Evolutionary conservation across 2,113 vertebrate species (phyloP).

Genomic region (Ammodytes marinus): DNA sequence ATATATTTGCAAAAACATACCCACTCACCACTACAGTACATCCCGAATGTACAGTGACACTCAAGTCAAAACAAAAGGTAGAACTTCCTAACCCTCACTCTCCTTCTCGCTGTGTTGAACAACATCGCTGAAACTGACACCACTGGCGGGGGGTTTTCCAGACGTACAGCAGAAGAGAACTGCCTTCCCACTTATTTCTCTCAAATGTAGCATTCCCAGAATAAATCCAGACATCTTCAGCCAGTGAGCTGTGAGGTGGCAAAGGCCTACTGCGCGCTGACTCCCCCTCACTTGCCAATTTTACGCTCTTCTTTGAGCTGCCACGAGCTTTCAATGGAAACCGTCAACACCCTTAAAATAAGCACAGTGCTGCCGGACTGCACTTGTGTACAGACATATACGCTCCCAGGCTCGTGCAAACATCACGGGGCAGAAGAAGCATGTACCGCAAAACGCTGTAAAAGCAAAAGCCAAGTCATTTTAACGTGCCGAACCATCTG

Average conservation of each 20-base stretch:
- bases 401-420: slow-evolving; percentile 39
- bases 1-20: slow-evolving; percentile 23
- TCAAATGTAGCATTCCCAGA: slow-evolving; percentile 85
- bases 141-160: slow-evolving; percentile 61
- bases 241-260: slow-evolving; percentile 85
- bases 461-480: slow-evolving; percentile 23
- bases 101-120: slow-evolving; percentile 40
- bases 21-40: slow-evolving; percentile 21
- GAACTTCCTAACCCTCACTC: slow-evolving; percentile 58
- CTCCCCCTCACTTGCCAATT: slow-evolving; percentile 83
- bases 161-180: slow-evolving; percentile 64
- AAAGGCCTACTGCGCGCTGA: slow-evolving; percentile 78
- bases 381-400: slow-evolving; percentile 62
- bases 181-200: slow-evolving; percentile 81
- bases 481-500: slow-evolving; percentile 9
- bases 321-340: slow-evolving; percentile 79
- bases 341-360: slow-evolving; percentile 82
- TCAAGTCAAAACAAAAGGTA: slow-evolving; percentile 58
- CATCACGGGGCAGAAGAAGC: background rate
- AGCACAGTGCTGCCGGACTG: slow-evolving; percentile 72
- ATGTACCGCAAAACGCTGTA: slow-evolving; percentile 39
- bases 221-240: slow-evolving; percentile 87
- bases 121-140: slow-evolving; percentile 62
- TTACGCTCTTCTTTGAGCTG: slow-evolving; percentile 82
- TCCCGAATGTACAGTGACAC: slow-evolving; percentile 39